Conservation (phyloP, 2,888 invertebrate species). For the Latrodectus hesperus region DNA sequence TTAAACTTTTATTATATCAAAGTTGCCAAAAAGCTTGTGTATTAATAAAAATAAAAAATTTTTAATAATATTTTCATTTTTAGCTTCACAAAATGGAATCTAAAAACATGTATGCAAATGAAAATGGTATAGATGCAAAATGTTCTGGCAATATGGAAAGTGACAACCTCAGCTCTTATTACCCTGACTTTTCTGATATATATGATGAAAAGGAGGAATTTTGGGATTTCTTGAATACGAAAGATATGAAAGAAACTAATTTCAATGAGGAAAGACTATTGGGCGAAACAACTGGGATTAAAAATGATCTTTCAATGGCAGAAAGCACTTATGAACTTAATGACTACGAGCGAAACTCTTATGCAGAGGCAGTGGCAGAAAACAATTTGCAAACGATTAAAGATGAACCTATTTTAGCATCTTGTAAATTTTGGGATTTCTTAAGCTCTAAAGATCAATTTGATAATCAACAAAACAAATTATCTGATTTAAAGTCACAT, state of each 20-base stretch:
- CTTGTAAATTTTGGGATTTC: constrained; percentile 20
- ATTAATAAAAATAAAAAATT: too few species aligned
- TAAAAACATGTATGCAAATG: too few species aligned
- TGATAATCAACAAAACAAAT: not conserved
- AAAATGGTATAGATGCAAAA: too few species aligned
- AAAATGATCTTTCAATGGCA: not conserved
- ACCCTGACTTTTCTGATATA: constrained; percentile 37
- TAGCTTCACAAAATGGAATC: too few species aligned
- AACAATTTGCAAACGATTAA: not conserved
- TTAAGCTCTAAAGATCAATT: not conserved
- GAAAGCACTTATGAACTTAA: not conserved
- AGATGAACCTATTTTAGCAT: not conserved
- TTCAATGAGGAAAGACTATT: not conserved
- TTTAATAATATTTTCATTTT: too few species aligned
- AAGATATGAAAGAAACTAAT: not conserved
- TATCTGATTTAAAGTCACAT: not conserved
- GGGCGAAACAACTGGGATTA: too few species aligned
- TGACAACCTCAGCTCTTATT: not conserved
- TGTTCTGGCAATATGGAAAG: too few species aligned
- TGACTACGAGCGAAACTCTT: not conserved
- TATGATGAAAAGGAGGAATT: constrained; percentile 35
- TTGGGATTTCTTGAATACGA: constrained; percentile 43
- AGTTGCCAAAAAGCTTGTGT: too few species aligned
- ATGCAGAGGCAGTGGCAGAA: not conserved
- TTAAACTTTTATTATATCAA: too few species aligned